Evolutionary conservation across 2,888 invertebrate genomes (phyloP).

Genomic region (Horisme vitalbata): DNA sequence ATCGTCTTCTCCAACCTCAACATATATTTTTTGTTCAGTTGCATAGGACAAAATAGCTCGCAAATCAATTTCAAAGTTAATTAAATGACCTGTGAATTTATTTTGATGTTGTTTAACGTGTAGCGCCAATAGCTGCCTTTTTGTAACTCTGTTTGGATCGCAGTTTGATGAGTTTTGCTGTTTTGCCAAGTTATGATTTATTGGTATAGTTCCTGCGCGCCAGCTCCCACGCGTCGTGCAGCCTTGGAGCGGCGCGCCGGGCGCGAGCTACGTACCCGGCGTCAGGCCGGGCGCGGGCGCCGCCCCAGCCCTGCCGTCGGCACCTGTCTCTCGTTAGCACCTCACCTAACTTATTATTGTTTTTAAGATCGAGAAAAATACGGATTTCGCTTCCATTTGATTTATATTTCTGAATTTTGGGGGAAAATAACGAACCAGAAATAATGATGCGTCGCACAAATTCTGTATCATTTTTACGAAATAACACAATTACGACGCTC

Average conservation of each 20-base stretch:
- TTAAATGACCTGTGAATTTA: too few species aligned
- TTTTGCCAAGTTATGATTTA: slow-evolving; percentile 19
- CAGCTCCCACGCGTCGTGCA: slow-evolving; percentile 20
- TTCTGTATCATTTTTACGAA: slow-evolving; percentile 1
- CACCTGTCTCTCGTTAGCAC: slow-evolving; percentile 26
- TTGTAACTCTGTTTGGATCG: not conserved
- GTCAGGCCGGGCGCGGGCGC: too few species aligned
- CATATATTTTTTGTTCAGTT: too few species aligned
- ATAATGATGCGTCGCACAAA: slow-evolving; percentile 11
- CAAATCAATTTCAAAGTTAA: too few species aligned
- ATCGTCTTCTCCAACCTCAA: too few species aligned
- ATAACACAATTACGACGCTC: not conserved
- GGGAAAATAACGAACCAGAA: slow-evolving; percentile 17
- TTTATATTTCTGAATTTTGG: slow-evolving; percentile 1
- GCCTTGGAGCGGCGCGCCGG: too few species aligned
- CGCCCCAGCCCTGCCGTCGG: too few species aligned
- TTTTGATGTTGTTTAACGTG: too few species aligned
- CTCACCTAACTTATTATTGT: slow-evolving; percentile 29
- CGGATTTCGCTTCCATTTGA: slow-evolving; percentile 4
- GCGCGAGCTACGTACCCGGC: too few species aligned
- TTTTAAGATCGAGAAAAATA: slow-evolving; percentile 21
- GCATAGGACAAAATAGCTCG: too few species aligned
- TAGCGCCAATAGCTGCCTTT: not conserved
- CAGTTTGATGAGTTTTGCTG: slow-evolving; percentile 18
- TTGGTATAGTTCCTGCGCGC: slow-evolving; percentile 10